Evolutionary conservation across 2,888 invertebrate species (phyloP).

Genomic region (Sicus ferrugineus): DNA sequence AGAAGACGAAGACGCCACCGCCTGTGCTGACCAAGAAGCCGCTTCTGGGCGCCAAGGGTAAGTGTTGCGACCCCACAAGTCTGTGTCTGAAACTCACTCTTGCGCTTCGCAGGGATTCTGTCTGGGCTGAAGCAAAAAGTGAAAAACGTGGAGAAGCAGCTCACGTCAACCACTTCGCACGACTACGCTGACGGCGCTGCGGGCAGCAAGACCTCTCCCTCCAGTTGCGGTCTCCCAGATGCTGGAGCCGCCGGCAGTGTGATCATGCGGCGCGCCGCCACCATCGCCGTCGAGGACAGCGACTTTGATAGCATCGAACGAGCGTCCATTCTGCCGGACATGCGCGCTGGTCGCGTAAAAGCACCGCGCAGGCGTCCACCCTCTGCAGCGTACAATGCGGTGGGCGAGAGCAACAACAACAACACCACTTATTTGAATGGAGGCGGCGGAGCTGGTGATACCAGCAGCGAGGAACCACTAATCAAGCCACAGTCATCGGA

Average conservation of each 20-base stretch:
- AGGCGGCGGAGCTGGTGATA: constrained; percentile 46
- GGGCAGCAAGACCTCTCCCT: constrained; percentile 63
- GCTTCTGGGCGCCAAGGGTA: constrained; percentile 70
- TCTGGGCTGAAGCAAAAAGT: constrained; percentile 72
- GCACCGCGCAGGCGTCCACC: constrained; percentile 72
- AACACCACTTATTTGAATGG: constrained; percentile 61
- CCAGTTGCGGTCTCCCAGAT: constrained; percentile 47
- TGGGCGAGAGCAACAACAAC: constrained; percentile 59
- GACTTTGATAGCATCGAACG: constrained; percentile 76
- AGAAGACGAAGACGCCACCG: constrained; percentile 62
- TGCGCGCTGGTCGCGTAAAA: constrained; percentile 69
- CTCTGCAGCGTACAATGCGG: constrained; percentile 65
- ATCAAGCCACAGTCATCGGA: constrained; percentile 51
- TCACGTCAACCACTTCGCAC: constrained; percentile 57
- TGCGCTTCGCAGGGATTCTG: constrained; percentile 64
- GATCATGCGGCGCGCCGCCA: constrained; percentile 54
- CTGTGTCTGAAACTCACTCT: neutral
- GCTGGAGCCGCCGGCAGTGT: constrained; percentile 50
- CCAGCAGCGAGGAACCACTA: constrained; percentile 21
- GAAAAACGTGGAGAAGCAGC: constrained; percentile 68
- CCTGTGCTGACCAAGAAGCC: constrained; percentile 71
- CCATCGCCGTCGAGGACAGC: constrained; percentile 56
- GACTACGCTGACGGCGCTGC: constrained; percentile 66
- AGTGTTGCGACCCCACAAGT: constrained; percentile 28
- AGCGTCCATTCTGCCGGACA: constrained; percentile 70